Base-by-base conservation (phyloP, 2,113 vertebrate species). In the Arenaria interpres region DNA sequence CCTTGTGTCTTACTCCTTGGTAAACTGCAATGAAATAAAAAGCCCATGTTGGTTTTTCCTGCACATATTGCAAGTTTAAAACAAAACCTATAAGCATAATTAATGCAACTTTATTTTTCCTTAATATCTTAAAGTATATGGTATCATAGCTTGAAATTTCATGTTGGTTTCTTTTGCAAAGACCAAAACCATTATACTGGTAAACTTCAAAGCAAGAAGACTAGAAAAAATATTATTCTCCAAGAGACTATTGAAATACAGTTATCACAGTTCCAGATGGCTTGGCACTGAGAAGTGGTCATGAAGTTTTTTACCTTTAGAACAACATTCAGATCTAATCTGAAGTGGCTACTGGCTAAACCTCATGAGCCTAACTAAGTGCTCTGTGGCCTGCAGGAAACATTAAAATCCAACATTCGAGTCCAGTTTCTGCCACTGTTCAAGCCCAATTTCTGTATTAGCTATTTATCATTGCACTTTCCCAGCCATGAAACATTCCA, bases 171-270 rank as follows among this genome's bases (percentile, higher is more conserved):
- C 54, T 85, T 35, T 79, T 88, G 37, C 81, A 89, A 94, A 96
- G 92, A 88, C 80, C 46, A 69, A 53, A 94, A 85, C 2, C 25
- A 27, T 95, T 85, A 59, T 94, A 46, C 53, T 91, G 85, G 72
- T 84, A 90, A 97, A 91, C 73, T 92, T 97, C 41, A 88, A 97
- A 94, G 62, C 59, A 78, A 71, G 90, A 81, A 96, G 81, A 96
- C 85, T 80, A 90, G 83, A 88, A 91, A 67, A 93, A 96, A 71
- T 93, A 66, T 85, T 93, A 33, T 67, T 96, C 51, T 56, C 50
- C 25, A 80, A 62, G 88, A 81, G 64, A 37, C 56, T 91, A 59
- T 75, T 96, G 67, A 92, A 95, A 77, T 77, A 50, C 63, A 69
- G 43, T 83, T 96, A 72, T 93, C 25, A 30, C 23, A 51, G 32